Base-by-base conservation (phyloP, 2,797 vertebrate species). In the Coilia nasus region DNA sequence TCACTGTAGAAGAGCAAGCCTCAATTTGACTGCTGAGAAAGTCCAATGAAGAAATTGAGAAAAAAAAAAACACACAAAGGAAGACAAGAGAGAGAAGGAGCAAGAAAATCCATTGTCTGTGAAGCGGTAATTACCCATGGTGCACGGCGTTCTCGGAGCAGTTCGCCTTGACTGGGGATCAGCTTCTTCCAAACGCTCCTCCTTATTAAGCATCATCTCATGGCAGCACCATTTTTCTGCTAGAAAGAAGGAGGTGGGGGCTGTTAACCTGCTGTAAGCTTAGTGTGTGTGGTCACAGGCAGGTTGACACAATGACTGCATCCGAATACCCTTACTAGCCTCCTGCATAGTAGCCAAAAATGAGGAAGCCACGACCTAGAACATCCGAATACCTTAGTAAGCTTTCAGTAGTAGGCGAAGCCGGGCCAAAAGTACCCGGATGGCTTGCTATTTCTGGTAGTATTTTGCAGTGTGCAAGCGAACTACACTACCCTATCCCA, bases 141-240 rank as follows among this genome's bases (percentile, higher is more conserved):
- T 78, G 35, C 71, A 41, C 71, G 19, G 71, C 35, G 71, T 31
- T 78, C 15, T 19, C 71, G 6, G 17, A 78, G 71, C 71, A 78
- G 31, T 44, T 78, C 71, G 17, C 41, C 71, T 44, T 44, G 31
- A 78, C 71, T 44, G 31, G 71, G 31, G 71, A 44, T 78, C 71
- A 44, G 35, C 71, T 1, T 44, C 71, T 78, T 25, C 35, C 31
- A 35, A 78, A 35, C 19, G 71, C 35, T 78, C 31, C 31, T 44
- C 71, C 71, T 78, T 78, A 78, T 78, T 78, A 78, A 78, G 31
- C 35, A 44, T 78, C 31, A 78, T 78, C 35, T 78, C 19, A 44
- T 78, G 35, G 31, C 35, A 44, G 15, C 17, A 15, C 71, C 31
- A 31, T 41, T 78, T 78, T 35, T 44, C 31, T 31, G 71, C 31